phyloP scores from a whole-genome alignment of 2,113 vertebrate species.

The Burhinus bistriatus region DNA sequence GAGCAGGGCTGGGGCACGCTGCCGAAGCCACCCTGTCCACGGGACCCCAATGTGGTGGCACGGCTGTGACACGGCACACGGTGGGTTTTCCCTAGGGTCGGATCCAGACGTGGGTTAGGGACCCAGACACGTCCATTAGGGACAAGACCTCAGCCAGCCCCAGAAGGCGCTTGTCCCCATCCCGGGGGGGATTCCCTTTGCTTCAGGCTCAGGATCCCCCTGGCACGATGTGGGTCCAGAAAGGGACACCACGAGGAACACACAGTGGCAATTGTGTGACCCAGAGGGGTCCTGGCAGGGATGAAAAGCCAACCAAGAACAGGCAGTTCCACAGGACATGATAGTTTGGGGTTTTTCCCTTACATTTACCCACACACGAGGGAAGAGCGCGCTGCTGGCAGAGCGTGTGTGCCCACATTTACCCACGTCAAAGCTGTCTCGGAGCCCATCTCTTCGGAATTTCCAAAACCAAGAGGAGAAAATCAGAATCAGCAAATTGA shows the following conservation, averaged over 20 bases:
- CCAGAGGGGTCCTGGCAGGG: not conserved
- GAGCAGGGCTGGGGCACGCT: fast-evolving
- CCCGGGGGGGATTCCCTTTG: not conserved
- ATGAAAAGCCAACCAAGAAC: not conserved
- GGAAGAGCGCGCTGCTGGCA: not conserved
- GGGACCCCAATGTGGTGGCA: fast-evolving
- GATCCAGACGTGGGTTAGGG: not conserved
- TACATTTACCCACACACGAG: not conserved
- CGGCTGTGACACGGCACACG: fast-evolving
- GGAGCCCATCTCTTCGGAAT: not conserved
- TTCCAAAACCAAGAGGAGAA: not conserved
- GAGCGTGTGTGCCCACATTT: not conserved
- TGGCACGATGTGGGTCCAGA: fast-evolving
- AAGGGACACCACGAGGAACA: not conserved
- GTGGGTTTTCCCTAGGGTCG: not conserved
- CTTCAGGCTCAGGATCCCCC: not conserved
- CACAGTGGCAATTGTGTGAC: fast-evolving
- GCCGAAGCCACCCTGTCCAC: not conserved
- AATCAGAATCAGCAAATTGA: not conserved
- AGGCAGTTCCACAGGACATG: not conserved
- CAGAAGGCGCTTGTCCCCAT: not conserved
- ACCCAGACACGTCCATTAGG: fast-evolving
- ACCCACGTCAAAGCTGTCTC: not conserved
- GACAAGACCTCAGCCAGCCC: not conserved
- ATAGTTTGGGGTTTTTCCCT: not conserved